These are phyloP conservation scores for Protaetia brevitarsis DNA, from an alignment of 1,140 invertebrate genomes.

Conservation along the genomic window DNA sequence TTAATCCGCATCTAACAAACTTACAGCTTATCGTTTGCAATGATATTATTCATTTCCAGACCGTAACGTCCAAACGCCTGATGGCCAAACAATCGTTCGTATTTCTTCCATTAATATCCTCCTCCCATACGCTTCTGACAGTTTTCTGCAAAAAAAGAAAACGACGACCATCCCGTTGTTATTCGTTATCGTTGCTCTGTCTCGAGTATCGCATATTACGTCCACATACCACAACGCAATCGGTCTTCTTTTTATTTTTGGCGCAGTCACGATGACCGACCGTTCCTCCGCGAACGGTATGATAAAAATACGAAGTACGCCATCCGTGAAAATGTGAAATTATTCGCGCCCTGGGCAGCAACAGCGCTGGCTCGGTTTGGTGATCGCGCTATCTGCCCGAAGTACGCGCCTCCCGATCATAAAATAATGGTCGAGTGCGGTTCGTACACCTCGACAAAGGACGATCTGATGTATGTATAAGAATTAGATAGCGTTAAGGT, in stretches of 20 bases:
- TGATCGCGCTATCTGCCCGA: no score
- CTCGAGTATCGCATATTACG: no score
- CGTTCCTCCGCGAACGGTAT: constrained; percentile 5
- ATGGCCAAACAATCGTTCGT: constrained; percentile 1
- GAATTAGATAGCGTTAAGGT: no score
- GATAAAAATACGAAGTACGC: constrained; percentile 23
- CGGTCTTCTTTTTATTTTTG: neutral
- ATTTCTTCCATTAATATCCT: neutral
- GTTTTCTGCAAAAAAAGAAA: neutral
- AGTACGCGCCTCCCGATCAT: no score
- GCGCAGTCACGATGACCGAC: neutral
- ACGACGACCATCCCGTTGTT: neutral
- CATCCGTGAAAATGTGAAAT: constrained; percentile 29
- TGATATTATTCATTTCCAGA: neutral
- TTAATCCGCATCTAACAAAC: constrained; percentile 9
- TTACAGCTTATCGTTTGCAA: neutral
- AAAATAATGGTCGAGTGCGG: no score
- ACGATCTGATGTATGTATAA: no score
- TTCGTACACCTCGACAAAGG: no score
- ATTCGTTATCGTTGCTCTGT: neutral
- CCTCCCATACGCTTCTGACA: neutral
- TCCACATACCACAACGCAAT: no score
- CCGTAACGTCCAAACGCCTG: neutral
- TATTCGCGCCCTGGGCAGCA: constrained; percentile 24
- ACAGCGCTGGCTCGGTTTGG: no score